A percentile compares a stretch with the other conserved stretches of the same genome.
phyloP scores from a whole-genome alignment of 2,888 invertebrate species.

The Piscicola geometra region DNA sequence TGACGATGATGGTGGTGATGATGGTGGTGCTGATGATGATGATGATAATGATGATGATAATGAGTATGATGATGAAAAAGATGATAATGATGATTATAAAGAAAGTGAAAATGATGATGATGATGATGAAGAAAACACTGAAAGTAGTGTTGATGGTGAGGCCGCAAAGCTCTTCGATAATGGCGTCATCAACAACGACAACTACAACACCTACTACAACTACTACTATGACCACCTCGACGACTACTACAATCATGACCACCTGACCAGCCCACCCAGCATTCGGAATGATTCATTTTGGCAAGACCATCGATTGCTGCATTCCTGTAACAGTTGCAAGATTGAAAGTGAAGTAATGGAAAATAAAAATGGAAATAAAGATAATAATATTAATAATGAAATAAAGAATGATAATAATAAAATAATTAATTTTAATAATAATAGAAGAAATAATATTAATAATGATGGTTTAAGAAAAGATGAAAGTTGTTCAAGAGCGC shows the following conservation, averaged over 20 bases:
- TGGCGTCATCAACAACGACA: too few species aligned
- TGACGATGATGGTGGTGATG: slow-evolving; percentile 1
- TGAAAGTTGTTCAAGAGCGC: too few species aligned
- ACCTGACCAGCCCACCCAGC: too few species aligned
- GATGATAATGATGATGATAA: neutral
- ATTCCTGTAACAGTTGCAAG: neutral
- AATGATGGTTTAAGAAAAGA: too few species aligned
- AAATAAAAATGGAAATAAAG: neutral
- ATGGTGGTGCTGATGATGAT: neutral
- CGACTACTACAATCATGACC: too few species aligned
- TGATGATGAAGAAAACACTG: neutral
- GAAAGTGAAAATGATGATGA: slow-evolving; percentile 1
- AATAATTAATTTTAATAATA: too few species aligned
- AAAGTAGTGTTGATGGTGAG: neutral
- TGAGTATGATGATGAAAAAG: neutral
- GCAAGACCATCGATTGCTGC: too few species aligned
- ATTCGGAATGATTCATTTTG: too few species aligned
- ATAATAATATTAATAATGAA: neutral
- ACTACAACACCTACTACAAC: too few species aligned
- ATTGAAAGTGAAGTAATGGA: neutral
- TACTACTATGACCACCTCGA: too few species aligned
- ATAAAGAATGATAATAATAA: neutral
- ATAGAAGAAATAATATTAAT: too few species aligned
- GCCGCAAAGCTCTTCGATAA: too few species aligned
- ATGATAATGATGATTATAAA: neutral